Percentiles rank a stretch among this genome's conserved stretches.
Evolutionary conservation across 2,888 invertebrate genomes (phyloP).

Genomic region (Ochlodes sylvanus): DNA sequence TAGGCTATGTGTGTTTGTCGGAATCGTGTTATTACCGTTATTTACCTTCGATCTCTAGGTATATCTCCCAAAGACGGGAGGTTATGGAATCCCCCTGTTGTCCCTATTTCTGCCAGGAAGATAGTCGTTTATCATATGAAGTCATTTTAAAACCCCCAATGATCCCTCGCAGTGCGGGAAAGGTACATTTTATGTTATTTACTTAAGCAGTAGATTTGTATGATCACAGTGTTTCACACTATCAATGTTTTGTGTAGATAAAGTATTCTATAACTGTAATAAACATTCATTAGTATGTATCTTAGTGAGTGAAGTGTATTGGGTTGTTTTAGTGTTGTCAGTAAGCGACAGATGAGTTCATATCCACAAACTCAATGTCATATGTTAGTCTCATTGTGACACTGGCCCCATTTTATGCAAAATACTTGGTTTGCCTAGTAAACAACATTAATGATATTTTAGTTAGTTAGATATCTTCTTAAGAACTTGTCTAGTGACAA

Average conservation of each 20-base stretch:
- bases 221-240: constrained; percentile 61
- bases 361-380: constrained; percentile 48
- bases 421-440: constrained; percentile 17
- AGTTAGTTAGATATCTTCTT: background rate
- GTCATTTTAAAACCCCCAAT: constrained; percentile 74
- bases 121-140: constrained; percentile 67
- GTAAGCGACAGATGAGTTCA: constrained; percentile 44
- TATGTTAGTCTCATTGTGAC: constrained; percentile 46
- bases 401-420: constrained; percentile 47
- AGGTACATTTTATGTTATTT: constrained; percentile 65
- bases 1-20: constrained; percentile 50
- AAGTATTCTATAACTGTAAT: constrained; percentile 49
- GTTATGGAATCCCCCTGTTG: constrained; percentile 78
- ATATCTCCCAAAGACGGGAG: constrained; percentile 73
- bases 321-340: constrained; percentile 41
- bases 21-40: constrained; percentile 53
- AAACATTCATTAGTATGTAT: constrained; percentile 49
- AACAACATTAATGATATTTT: constrained; percentile 17
- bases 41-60: constrained; percentile 71
- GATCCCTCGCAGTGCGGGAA: constrained; percentile 70
- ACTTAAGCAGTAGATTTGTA: constrained; percentile 51
- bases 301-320: constrained; percentile 44
- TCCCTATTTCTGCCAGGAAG: constrained; percentile 74
- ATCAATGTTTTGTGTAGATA: constrained; percentile 73
- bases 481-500: background rate